Base-by-base conservation (phyloP, 2,113 vertebrate genomes). In the Acrocephalus arundinaceus region DNA sequence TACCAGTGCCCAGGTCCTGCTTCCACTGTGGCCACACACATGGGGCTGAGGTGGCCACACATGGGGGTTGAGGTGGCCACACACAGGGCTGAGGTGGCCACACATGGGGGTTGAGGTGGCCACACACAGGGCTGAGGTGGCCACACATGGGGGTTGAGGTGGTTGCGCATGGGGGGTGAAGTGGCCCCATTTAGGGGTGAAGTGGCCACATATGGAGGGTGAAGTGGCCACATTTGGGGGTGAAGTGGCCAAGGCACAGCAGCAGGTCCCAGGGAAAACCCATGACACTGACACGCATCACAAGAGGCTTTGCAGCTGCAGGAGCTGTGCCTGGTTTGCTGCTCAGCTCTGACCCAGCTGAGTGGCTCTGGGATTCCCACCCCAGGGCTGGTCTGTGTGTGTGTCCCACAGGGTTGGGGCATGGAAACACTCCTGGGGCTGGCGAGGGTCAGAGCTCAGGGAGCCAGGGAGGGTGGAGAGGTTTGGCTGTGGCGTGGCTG, bases 281-380 rank as follows among this genome's bases (percentile, higher is more conserved):
- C 14, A 7, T 7, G 57, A 65, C 2, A 10, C 67, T 0, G 0
- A 22, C 0, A 11, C 10, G 83, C 3, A 4, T 23, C 0, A 0
- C 63, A 31, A n/a, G 79, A 73, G 68, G 59, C 58, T 79, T 51
- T 87, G 85, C 57, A 66, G 72, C 72, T 61, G 66, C 51, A 61
- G 67, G 77, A 89, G 77, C 77, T 28, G 88, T 46, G 49, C 9
- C 39, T 41, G 57, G 9, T 52, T 54, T 54, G 67, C 54, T 58
- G 75, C 76, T 63, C 24, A 10, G 14, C 59, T 28, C 21, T 5
- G 41, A 43, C 46, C 82, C 11, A 2, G 28, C n/a, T 1, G 1
- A 27, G 35, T 0, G 3, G 49, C 45, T 22, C 30, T 2, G 13
- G 65, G 65, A 54, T 73, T 66, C 85, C 63, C 55, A 41, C 21